Conservation (phyloP, 1,140 invertebrate genomes). For the Lucilia sericata region DNA sequence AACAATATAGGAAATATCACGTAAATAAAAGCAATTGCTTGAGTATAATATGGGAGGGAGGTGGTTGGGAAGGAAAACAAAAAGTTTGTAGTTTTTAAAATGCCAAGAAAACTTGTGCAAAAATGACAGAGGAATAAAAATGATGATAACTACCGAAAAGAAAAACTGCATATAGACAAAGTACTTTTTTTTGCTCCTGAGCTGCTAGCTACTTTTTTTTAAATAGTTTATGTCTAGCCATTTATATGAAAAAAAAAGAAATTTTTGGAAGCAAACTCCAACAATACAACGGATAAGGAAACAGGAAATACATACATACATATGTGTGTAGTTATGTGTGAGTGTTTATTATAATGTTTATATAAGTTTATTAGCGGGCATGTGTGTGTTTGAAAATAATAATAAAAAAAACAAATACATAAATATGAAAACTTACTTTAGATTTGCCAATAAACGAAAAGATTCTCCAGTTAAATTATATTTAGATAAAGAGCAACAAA, state of each 20-base stretch:
- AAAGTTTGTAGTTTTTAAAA: not conserved
- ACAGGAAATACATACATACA: not conserved
- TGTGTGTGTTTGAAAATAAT: not conserved
- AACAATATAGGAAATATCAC: not conserved
- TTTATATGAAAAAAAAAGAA: not conserved
- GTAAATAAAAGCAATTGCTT: not conserved
- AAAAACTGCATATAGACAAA: not conserved
- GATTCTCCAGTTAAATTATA: conserved; percentile 57
- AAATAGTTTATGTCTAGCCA: conserved; percentile 12
- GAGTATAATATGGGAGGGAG: not conserved
- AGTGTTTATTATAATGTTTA: too few species aligned
- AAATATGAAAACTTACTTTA: conserved; percentile 60
- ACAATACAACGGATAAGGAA: not conserved
- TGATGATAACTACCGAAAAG: not conserved
- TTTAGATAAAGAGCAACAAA: conserved; percentile 62
- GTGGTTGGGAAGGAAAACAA: not conserved
- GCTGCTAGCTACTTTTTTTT: not conserved
- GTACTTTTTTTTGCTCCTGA: not conserved
- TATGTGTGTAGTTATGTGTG: not conserved
- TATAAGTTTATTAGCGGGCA: not conserved
- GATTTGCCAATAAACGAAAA: conserved; percentile 63
- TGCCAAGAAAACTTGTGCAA: not conserved
- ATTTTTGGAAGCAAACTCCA: not conserved
- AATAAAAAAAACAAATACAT: not conserved
- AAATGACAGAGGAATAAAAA: not conserved